Conservation (phyloP, 2,888 invertebrate species). For the Monochamus alternatus region DNA sequence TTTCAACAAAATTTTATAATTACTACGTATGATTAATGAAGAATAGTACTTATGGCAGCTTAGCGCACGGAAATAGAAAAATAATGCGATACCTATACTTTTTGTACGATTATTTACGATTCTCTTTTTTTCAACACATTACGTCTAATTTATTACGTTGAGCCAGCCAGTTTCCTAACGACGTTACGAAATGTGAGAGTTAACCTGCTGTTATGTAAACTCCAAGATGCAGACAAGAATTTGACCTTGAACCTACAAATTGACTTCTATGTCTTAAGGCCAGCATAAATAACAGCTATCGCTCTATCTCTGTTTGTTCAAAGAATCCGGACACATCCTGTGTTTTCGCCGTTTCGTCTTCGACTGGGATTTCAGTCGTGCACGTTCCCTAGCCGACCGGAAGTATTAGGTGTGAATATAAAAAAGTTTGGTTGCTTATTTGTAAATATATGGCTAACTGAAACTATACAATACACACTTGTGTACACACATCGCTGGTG, state of each 20-base stretch:
- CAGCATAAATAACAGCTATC: slow-evolving; percentile 6
- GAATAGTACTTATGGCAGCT: too few species aligned
- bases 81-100: too few species aligned
- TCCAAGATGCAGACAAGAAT: slow-evolving; percentile 9
- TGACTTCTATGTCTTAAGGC: slow-evolving; percentile 17
- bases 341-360: not conserved
- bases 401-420: slow-evolving; percentile 34
- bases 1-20: too few species aligned
- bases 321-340: not conserved
- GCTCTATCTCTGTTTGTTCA: not conserved
- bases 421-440: slow-evolving; percentile 34
- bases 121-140: not conserved
- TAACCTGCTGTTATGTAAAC: slow-evolving; percentile 17
- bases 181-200: slow-evolving; percentile 1
- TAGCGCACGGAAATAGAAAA: too few species aligned
- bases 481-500: slow-evolving; percentile 35
- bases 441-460: slow-evolving; percentile 34
- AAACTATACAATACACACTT: slow-evolving; percentile 41
- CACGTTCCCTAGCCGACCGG: slow-evolving; percentile 23
- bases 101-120: too few species aligned
- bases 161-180: not conserved
- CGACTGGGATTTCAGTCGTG: not conserved
- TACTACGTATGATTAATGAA: too few species aligned
- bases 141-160: not conserved
- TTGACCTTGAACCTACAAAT: slow-evolving; percentile 23